Evolutionary conservation across 2,888 invertebrate genomes (phyloP).

Genomic region (Galeruca laticollis): DNA sequence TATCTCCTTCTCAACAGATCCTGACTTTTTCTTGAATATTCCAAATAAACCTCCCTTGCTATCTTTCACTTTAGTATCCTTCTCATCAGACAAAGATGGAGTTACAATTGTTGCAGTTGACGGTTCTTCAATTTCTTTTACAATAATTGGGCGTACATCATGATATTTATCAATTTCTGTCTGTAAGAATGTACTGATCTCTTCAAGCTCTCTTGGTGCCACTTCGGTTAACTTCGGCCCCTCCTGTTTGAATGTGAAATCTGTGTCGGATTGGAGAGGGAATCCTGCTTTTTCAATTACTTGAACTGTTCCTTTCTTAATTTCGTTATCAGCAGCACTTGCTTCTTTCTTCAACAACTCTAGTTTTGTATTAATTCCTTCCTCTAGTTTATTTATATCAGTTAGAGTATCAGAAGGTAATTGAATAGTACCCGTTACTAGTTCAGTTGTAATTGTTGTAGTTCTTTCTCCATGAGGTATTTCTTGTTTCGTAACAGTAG

Average conservation of each 20-base stretch:
- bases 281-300: slow-evolving; percentile 18
- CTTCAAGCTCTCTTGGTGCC: slow-evolving; percentile 43
- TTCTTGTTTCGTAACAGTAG: slow-evolving; percentile 43
- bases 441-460: slow-evolving; percentile 46
- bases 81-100: background rate
- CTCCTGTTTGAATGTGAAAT: slow-evolving; percentile 31
- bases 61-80: too few relatives aligned
- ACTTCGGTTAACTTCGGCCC: slow-evolving; percentile 36
- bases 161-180: slow-evolving; percentile 48
- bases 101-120: background rate
- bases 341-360: slow-evolving; percentile 12
- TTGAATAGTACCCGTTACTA: slow-evolving; percentile 39
- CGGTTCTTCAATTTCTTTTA: background rate
- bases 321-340: background rate
- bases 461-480: slow-evolving; percentile 46
- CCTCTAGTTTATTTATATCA: slow-evolving; percentile 41
- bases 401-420: slow-evolving; percentile 34
- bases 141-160: slow-evolving; percentile 40
- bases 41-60: slow-evolving; percentile 28
- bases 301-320: background rate
- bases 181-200: slow-evolving; percentile 47
- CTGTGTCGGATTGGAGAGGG: slow-evolving; percentile 43
- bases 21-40: slow-evolving; percentile 42
- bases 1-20: slow-evolving; percentile 27
- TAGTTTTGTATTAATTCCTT: slow-evolving; percentile 43